Evolutionary conservation across 2,888 invertebrate genomes (phyloP).

Genomic region (Ephialtes manifestator): DNA sequence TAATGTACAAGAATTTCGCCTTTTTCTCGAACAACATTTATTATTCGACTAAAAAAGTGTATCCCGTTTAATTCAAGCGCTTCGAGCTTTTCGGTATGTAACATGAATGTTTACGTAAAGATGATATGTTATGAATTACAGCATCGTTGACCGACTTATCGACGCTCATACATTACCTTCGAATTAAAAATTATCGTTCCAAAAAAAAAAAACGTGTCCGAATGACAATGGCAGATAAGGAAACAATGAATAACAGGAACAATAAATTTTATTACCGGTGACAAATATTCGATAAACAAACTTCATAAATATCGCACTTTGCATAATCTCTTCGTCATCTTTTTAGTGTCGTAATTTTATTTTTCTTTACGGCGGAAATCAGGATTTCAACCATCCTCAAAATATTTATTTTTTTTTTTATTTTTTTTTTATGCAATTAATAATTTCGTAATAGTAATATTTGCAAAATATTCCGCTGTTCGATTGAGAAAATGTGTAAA

Average conservation of each 20-base stretch:
- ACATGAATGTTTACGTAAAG: conserved; percentile 6
- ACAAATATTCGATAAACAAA: background rate
- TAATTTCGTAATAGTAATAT: no score
- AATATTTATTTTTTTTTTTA: no score
- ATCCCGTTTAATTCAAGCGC: conserved; percentile 9
- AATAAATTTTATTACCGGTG: background rate
- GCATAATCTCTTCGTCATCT: background rate
- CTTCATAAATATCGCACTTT: background rate
- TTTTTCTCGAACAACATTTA: background rate
- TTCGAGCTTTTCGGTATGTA: background rate
- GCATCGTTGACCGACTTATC: conserved; percentile 5
- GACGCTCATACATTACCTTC: background rate
- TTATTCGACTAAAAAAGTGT: conserved; percentile 12
- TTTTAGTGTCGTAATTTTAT: background rate
- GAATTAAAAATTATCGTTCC: conserved; percentile 33
- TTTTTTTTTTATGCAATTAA: no score
- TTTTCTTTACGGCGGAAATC: background rate
- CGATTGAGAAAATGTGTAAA: no score
- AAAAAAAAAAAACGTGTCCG: background rate
- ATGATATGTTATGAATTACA: conserved; percentile 16
- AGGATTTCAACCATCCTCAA: background rate
- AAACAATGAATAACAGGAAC: background rate
- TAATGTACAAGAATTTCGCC: background rate
- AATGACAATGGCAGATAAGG: background rate
- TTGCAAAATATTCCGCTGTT: no score